Evolutionary conservation across 2,888 invertebrate species (phyloP).

Genomic region (Drosophila crucigera): DNA sequence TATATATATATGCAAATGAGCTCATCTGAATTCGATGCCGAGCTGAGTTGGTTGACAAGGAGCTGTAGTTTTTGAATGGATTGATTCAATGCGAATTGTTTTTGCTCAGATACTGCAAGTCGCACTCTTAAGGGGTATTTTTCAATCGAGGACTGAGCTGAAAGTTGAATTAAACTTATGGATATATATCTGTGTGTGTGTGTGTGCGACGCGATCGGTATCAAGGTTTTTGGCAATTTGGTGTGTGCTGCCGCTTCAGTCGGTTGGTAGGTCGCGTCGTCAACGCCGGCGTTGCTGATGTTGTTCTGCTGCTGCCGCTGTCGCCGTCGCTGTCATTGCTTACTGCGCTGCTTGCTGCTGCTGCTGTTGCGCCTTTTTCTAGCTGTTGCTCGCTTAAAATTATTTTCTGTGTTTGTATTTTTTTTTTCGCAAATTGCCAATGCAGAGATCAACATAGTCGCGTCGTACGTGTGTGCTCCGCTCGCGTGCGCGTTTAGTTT

Average conservation of each 20-base stretch:
- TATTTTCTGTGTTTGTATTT: slow-evolving; percentile 42
- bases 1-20: slow-evolving; percentile 4
- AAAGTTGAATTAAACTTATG: slow-evolving; percentile 4
- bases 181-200: slow-evolving; percentile 24
- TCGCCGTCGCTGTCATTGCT: slow-evolving; percentile 44
- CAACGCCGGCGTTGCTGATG: slow-evolving; percentile 63
- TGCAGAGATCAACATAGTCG: slow-evolving; percentile 75
- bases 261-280: slow-evolving; percentile 81
- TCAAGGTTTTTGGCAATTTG: slow-evolving; percentile 85
- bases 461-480: slow-evolving; percentile 54
- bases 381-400: slow-evolving; percentile 59
- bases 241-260: slow-evolving; percentile 80
- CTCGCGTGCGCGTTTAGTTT: slow-evolving; percentile 76
- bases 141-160: slow-evolving; percentile 16
- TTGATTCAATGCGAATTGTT: background rate
- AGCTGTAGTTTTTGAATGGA: background rate
- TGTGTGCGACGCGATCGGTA: slow-evolving; percentile 80
- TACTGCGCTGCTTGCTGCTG: slow-evolving; percentile 61
- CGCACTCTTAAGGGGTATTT: slow-evolving; percentile 34
- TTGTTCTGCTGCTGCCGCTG: slow-evolving; percentile 52
- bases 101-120: background rate
- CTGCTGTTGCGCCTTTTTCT: slow-evolving; percentile 73
- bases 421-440: slow-evolving; percentile 75
- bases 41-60: background rate
- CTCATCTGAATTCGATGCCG: background rate